phyloP scores from a whole-genome alignment of 2,113 vertebrate species.

The Syngnathoides biaculeatus region DNA sequence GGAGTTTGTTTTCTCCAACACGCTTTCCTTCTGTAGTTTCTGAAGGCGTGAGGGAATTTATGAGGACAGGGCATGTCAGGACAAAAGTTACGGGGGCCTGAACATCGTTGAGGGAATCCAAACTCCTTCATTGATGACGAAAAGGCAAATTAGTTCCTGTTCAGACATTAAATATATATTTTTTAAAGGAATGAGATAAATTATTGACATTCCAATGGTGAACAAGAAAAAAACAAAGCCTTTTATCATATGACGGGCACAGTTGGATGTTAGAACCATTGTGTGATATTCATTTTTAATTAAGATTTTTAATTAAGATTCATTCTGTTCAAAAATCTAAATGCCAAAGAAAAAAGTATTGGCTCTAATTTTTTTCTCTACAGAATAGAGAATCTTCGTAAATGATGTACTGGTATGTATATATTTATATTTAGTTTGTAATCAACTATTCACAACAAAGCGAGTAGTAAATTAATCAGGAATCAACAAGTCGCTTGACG shows the following conservation, averaged over 20 bases:
- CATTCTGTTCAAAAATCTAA: neutral
- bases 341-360: neutral
- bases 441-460: slow-evolving; percentile 1
- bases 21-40: slow-evolving; percentile 33
- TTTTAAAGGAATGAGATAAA: slow-evolving; percentile 6
- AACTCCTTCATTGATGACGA: neutral
- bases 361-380: neutral
- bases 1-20: slow-evolving; percentile 71
- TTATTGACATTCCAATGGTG: neutral
- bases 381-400: neutral
- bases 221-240: slow-evolving; percentile 3
- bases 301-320: neutral
- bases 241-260: neutral
- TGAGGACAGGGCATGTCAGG: slow-evolving; percentile 60
- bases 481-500: neutral
- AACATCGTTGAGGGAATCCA: neutral
- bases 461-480: neutral
- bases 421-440: neutral
- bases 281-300: neutral
- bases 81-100: slow-evolving; percentile 31
- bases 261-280: neutral
- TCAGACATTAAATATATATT: neutral
- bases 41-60: slow-evolving; percentile 54
- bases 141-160: slow-evolving; percentile 23
- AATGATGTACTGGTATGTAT: neutral